Evolutionary conservation across 2,113 vertebrate species (phyloP), one percentile per base, ranked within the genome.

Genomic region (Heterotis niloticus): DNA sequence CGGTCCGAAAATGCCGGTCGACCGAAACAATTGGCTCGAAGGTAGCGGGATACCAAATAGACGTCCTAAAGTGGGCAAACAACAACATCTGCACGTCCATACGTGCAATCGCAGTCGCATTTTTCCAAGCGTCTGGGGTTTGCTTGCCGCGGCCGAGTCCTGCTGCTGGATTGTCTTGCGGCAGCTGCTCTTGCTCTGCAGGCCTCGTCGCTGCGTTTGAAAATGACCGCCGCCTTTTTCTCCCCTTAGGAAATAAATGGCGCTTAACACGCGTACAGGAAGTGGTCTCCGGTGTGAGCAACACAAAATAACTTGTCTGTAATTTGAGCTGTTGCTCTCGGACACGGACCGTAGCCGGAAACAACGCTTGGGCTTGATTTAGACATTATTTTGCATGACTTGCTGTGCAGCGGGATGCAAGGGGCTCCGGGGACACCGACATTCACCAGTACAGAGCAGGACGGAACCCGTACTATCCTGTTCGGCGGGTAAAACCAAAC

Each of bases 221-320:
- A 67, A 68, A 72, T 17, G n/a, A 16, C 69, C n/a, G 26, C 67
- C 23, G 70, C 67, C 52, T 16, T 74, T 64, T 34, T 57, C 29
- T 16, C 13, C 29, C 23, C 10, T 75, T 62, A 52, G 60, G 52
- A 66, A 79, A 81, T 9, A 76, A 76, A 82, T 65, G 59, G 20
- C 77, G 57, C 23, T 73, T 85, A 64, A 80, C 70, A 80, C 16
- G 12, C 7, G 16, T 78, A 24, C 52, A 82, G 10, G 24, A 74
- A 71, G 68, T 75, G 29, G 57, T 23, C 74, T 29, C 26, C 28
- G 60, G 79, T 85, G 81, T 82, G 60, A 75, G 16, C 71, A 29
- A 77, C 75, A 75, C 60, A 68, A 77, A 72, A 72, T 51, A n/a
- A 23, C 34, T 23, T 10, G 69, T 51, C 23, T 72, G 52, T 16